Base-by-base conservation (phyloP, 2,888 invertebrate genomes). In the Sarcophaga caerulescens region DNA sequence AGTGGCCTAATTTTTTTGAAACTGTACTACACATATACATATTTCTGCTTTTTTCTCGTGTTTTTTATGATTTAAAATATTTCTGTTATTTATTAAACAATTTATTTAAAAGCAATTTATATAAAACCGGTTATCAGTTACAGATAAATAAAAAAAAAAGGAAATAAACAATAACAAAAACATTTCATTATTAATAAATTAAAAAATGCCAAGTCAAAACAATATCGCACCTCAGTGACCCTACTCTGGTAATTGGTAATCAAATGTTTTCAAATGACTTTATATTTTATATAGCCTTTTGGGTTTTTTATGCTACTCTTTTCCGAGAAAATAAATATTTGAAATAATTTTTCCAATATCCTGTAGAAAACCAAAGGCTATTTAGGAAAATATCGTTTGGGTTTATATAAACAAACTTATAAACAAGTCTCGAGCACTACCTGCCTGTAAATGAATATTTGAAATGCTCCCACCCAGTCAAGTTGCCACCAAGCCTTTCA, bases 51-150 rank as follows among this genome's bases (percentile, higher is more conserved):
- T 10, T 35, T 35, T 6, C 35, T 35, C 35, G 35, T 35, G 0
- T 6, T 47, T 71, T 79, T 63, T 81, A 59, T 60, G 57, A 78
- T 78, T 62, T 62, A 68, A 66, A 68, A 62, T 77, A 21, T 80
- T 71, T 62, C 74, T 68, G 57, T 75, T 71, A 85, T 83, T 80
- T 77, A 83, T 83, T 75, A 71, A 80, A 73, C 85, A 85, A 85
- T 80, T 83, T 69, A 79, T 83, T 83, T 83, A 83, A 83, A 83
- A 83, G 85, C 85, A 23, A 23, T 65, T 81, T 76, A 73, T 60
- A 80, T 63, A 23, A 47, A 73, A 79, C 63, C 23, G 25, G 47
- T 74, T 83, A 78, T 78, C 73, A 70, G 45, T 70, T 68, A 52
- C 35, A 45, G 6, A 21, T 47, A 47, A 66, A 68, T 12, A 44